Base-by-base conservation (phyloP, 2,113 vertebrate species). In the Gallinago undulata region DNA sequence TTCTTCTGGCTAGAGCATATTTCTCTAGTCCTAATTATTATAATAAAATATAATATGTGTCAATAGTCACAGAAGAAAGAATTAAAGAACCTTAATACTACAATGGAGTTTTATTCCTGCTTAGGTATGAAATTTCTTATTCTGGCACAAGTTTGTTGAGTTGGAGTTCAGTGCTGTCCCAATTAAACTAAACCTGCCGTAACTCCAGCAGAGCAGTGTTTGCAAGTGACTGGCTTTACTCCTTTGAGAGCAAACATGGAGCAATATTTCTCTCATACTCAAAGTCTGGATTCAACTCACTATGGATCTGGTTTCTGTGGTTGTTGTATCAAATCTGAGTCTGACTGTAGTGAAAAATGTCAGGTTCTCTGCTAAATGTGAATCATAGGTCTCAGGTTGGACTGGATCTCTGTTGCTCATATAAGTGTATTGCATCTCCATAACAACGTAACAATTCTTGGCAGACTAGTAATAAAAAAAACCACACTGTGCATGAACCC, bases 11-110 rank as follows among this genome's bases (percentile, higher is more conserved):
- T 89, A 51, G 7, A 60, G 9, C 27, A 43, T 84, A 78, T 84
- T 96, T 67, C 60, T 86, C 18, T 84, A 55, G 47, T 72, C 35
- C 13, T 67, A 70, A 78, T 84, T 64, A 89, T 82, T 72, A 78
- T 78, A 92, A 87, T 67, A 84, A 94, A 94, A 90, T 80, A 74
- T 53, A 87, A 51, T 59, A 56, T 17, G 30, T 64, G 37, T 66
- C 13, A 3, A 69, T 79, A 66, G 11, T 76, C 91, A 30, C 59
- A 63, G 31, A 59, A 69, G 53, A 81, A 92, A 81, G 0, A 75
- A 73, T 69, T 75, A n/a, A 87, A 85, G 56, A 92, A 53, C 22
- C 7, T 60, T 37, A 68, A 60, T 84, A 55, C 4, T 33, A 63
- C n/a, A 80, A 9, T 43, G 39, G 41, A 77, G 7, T 76, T 74